Base-by-base conservation (phyloP, 2,797 vertebrate genomes). In the Chiloscyllium punctatum region DNA sequence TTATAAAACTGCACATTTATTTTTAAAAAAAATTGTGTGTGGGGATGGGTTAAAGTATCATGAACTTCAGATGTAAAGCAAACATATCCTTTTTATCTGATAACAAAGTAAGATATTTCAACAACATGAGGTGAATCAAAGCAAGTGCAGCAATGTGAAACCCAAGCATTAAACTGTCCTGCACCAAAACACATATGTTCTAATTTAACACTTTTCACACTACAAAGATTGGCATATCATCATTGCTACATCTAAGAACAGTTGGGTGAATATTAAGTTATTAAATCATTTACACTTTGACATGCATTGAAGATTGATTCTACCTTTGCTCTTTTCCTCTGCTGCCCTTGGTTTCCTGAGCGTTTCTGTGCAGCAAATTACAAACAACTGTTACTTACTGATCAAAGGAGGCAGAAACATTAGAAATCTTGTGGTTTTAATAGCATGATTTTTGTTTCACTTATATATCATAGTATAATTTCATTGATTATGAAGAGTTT, bases 311-410 rank as follows among this genome's bases (percentile, higher is more conserved):
- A 96, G 95, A 92, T 33, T 96, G 96, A 4, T 42, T 97, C 96
- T 98, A 99, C 99, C 98, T 98, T 99, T n/a, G 97, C 97, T 97
- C 97, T 98, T 97, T 98, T 99, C 97, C 98, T 98, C 97, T 98
- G 98, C 96, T 98, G 98, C 97, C 98, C 98, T 96, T 98, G 98
- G 97, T 97, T 98, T 95, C 97, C 97, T 92, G 97, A 97, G 96
- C 97, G 97, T 96, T 98, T 98, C 98, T 98, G 97, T 96, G 23
- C 33, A 96, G 66, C 27, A 97, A 96, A 96, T 95, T 96, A 96
- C 13, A 96, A 79, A 96, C 0, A 95, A 62, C 94, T 96, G 84
- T 95, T 68, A 95, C 3, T 96, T 90, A 95, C 77, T 77, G 72
- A 87, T 96, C 95, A 96, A 95, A 27, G 0, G 51, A 37, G 51